Evolutionary conservation across 1,140 invertebrate species (phyloP), one percentile per base, ranked within the genome.

Genomic region (Drosophila punjabiensis): DNA sequence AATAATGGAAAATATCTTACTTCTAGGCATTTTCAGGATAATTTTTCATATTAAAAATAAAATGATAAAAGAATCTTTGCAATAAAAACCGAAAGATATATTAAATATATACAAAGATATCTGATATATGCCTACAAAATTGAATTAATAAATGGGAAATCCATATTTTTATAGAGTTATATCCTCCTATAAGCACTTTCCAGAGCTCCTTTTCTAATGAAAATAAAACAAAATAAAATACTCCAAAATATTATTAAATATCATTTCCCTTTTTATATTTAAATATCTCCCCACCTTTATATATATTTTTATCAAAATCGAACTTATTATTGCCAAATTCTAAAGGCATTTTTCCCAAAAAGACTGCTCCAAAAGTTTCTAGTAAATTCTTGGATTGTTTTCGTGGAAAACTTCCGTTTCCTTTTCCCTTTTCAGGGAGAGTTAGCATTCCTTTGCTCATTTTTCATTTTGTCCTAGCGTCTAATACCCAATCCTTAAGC

Each of bases 401-500:
- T 56, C 3, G 1, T 18, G 33, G 5, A 39, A 39, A 37, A 56
- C 53, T 56, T 37, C 18, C 7, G 8, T 20, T 55, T 20, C 1
- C 32, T 16, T 39, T 37, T 16, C 10, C 30, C n/a, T 13, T 20
- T 53, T 14, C 9, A 6, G 9, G 11, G 13, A 13, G 14, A 14
- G 3, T 1, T 16, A 59, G 2, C 20, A 53, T 70, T 41, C n/a
- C 18, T 20, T 0, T 3, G n/a, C 37, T 14, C 47, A 37, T 59
- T 66, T 55, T 13, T 47, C 47, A 60, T 50, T 56, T 53, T 9
- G 18, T 66, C 6, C 14, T 43, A 18, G 6, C 9, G 18, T 28
- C 20, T 58, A 30, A 33, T 45, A 48, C 47, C 10, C 20, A 11
- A 60, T 67, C 5, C 53, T 66, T 74, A 52, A 66, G 76, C 84